Evolutionary conservation across 2,888 invertebrate species (phyloP).

Genomic region (Autographa gamma): DNA sequence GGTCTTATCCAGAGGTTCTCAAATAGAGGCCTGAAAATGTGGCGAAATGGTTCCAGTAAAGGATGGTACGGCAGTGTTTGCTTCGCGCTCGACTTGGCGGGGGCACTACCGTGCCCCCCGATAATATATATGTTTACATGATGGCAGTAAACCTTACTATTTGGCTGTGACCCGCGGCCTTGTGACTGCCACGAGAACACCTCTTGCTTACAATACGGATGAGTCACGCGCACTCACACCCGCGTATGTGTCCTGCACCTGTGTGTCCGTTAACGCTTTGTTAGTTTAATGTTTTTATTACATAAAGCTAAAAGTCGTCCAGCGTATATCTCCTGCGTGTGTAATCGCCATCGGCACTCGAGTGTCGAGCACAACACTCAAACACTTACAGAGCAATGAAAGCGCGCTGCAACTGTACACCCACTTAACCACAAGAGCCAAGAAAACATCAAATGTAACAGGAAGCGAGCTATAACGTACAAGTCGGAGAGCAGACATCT

Average conservation of each 20-base stretch:
- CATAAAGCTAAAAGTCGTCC: slow-evolving; percentile 11
- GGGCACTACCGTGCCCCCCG: too few species aligned
- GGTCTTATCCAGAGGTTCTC: too few species aligned
- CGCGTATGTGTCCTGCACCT: neutral
- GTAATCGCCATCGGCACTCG: neutral
- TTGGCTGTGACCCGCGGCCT: neutral
- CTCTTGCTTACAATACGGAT: neutral
- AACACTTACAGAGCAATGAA: neutral
- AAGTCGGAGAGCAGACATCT: neutral
- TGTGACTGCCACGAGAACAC: neutral
- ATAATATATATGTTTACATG: too few species aligned
- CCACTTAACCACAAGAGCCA: slow-evolving; percentile 3
- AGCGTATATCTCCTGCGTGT: neutral
- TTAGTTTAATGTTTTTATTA: slow-evolving; percentile 18
- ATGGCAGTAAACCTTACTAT: neutral
- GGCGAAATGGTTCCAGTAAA: too few species aligned
- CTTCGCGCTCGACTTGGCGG: too few species aligned
- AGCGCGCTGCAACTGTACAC: neutral
- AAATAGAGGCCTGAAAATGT: too few species aligned
- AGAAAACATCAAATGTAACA: neutral
- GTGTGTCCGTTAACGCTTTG: neutral
- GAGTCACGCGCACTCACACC: neutral
- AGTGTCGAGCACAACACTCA: neutral
- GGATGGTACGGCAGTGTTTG: too few species aligned
- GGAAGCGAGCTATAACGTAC: neutral